Base-by-base conservation (phyloP, 2,113 vertebrate species). In the Notiomystis cincta region DNA sequence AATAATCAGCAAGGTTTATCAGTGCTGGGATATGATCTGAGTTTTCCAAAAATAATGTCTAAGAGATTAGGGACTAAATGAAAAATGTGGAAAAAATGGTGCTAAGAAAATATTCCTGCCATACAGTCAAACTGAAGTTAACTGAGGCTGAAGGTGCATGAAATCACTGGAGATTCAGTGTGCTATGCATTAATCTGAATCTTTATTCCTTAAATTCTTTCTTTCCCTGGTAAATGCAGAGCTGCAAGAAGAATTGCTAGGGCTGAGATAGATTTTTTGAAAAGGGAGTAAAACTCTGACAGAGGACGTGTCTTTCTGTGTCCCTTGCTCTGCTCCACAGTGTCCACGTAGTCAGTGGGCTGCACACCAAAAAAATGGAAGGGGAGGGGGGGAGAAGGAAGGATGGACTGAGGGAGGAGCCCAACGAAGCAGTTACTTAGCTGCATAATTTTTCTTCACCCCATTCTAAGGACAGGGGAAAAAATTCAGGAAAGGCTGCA, bases 321-420 rank as follows among this genome's bases (percentile, higher is more conserved):
- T 72, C 76, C 51, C 44, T 92, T 78, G 67, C 37, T n/a, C 56
- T 48, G 28, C 51, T 80, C 67, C 66, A 22, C 42, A 30, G 24
- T 7, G 56, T 93, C 80, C 87, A 95, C 82, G 91, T 88, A 71
- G 75, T 51, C 69, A 97, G 53, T 24, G 54, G 91, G 82, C 87
- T 89, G 75, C 10, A 27, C 69, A 92, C 65, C 87, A 91, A 33
- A 80, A 56, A 12, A 67, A 27, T n/a, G 40, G 10, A 12, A 13
- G 12, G 16, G 47, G 7, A 17, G 56, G 50, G 1, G 3, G 7
- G 18, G 10, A 25, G 31, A 56, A 35, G 15, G 56, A 77, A 70
- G 72, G 83, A 83, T 58, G 61, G 54, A 30, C 53, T 3, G 57
- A 79, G 66, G 91, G 95, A 95, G 95, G 96, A 96, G 85, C 72